Conservation (phyloP, 2,888 invertebrate genomes). For the Leuctra nigra region DNA sequence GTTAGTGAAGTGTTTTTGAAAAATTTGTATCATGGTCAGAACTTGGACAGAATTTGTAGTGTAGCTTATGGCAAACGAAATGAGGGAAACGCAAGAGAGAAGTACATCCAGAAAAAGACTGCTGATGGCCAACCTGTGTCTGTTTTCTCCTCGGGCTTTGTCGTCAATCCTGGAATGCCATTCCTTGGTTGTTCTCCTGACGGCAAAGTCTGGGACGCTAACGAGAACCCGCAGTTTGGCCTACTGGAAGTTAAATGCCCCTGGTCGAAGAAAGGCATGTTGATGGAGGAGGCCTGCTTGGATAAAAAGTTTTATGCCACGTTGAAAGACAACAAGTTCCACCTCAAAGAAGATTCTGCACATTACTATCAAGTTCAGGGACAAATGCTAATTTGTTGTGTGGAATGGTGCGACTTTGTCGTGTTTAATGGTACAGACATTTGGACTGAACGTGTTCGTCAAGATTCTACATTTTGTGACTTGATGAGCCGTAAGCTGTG, state of each 20-base stretch:
- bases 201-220: conserved; percentile 4
- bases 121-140: not conserved
- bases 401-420: not conserved
- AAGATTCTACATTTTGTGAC: not conserved
- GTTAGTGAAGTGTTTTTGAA: conserved; percentile 6
- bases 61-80: conserved; percentile 9
- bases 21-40: not conserved
- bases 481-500: not conserved
- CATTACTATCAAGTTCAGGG: not conserved
- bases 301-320: not conserved
- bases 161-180: conserved; percentile 11
- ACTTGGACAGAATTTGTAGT: not conserved
- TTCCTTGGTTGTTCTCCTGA: conserved; percentile 15
- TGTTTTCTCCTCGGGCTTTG: conserved; percentile 5
- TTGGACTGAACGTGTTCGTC: not conserved
- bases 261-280: not conserved
- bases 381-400: not conserved
- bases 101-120: not conserved
- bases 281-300: not conserved
- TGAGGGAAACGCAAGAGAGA: not conserved
- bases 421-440: not conserved
- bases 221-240: conserved; percentile 4
- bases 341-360: not conserved
- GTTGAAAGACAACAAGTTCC: not conserved
- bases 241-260: conserved; percentile 13